Conservation (phyloP, 2,113 vertebrate genomes). For the Limnothrissa miodon region DNA sequence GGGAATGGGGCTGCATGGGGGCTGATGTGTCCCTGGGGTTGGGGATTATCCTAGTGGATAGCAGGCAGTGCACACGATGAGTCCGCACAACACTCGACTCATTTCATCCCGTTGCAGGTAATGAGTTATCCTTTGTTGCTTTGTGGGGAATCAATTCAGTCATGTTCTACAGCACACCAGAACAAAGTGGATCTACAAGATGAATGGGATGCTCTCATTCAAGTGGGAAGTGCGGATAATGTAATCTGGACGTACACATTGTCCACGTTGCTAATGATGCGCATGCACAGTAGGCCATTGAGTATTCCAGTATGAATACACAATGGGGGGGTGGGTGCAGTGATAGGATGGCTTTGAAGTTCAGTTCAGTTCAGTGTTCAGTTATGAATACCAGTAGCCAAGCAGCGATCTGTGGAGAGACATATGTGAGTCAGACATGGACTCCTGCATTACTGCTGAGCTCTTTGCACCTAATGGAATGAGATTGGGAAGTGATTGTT, state of each 20-base stretch:
- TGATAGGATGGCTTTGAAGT: not conserved
- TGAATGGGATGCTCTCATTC: constrained; percentile 8
- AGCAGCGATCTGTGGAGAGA: not conserved
- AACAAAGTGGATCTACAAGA: constrained; percentile 11
- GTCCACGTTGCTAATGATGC: not conserved
- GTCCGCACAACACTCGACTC: not conserved
- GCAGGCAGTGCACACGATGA: constrained; percentile 22
- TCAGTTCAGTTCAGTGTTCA: no score
- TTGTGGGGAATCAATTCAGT: not conserved
- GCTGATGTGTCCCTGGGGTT: not conserved
- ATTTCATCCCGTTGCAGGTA: constrained; percentile 16
- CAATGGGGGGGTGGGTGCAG: not conserved
- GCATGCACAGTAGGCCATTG: not conserved
- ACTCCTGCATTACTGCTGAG: constrained; percentile 4
- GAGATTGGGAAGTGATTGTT: not conserved
- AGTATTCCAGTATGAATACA: not conserved
- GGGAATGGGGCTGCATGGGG: not conserved
- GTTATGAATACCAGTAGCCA: not conserved
- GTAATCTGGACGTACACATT: constrained; percentile 7
- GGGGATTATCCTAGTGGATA: constrained; percentile 23
- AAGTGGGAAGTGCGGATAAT: not conserved
- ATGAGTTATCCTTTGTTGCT: not conserved
- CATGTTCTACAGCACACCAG: constrained; percentile 2
- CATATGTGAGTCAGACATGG: not conserved
- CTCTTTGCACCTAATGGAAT: not conserved